Percentiles rank a stretch among this genome's conserved stretches.
phyloP scores from a whole-genome alignment of 1,140 invertebrate species.

The Microvelia longipes region DNA sequence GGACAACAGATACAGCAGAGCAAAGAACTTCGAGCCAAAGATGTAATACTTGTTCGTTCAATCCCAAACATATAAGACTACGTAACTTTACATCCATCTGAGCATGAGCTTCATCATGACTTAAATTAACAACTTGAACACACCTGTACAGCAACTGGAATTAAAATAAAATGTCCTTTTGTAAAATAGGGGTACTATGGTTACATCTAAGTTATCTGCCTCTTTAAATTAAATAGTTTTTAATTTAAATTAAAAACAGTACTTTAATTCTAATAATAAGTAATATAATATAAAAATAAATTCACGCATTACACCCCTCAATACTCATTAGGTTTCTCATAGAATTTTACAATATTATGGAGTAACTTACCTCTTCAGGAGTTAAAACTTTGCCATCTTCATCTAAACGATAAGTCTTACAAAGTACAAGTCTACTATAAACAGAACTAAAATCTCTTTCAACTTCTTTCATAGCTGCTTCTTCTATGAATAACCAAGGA shows the following conservation, averaged over 20 bases:
- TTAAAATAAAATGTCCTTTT: conserved; percentile 18
- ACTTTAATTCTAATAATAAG: too few relatives aligned
- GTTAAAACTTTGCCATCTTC: conserved; percentile 98
- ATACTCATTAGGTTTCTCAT: too few relatives aligned
- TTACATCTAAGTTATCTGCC: too few relatives aligned
- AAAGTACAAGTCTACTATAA: conserved; percentile 89
- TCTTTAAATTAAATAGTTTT: too few relatives aligned
- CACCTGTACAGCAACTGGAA: conserved; percentile 74
- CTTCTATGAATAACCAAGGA: conserved; percentile 98
- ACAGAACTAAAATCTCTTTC: conserved; percentile 97
- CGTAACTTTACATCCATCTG: conserved; percentile 97
- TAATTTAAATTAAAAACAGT: too few relatives aligned
- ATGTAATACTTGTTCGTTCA: conserved; percentile 93
- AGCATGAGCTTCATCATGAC: conserved; percentile 86
- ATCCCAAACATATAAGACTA: conserved; percentile 83
- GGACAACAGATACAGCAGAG: conserved; percentile 84
- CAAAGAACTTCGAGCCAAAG: conserved; percentile 96
- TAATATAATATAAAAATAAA: too few relatives aligned
- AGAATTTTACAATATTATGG: too few relatives aligned
- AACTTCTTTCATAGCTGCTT: conserved; percentile 86
- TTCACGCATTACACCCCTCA: too few relatives aligned
- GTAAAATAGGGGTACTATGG: background rate
- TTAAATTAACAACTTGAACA: conserved; percentile 87
- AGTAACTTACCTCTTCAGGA: conserved; percentile 80
- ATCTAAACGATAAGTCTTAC: conserved; percentile 95